Evolutionary conservation across 2,113 vertebrate species (phyloP).

Genomic region (Aleadryas rufinucha): DNA sequence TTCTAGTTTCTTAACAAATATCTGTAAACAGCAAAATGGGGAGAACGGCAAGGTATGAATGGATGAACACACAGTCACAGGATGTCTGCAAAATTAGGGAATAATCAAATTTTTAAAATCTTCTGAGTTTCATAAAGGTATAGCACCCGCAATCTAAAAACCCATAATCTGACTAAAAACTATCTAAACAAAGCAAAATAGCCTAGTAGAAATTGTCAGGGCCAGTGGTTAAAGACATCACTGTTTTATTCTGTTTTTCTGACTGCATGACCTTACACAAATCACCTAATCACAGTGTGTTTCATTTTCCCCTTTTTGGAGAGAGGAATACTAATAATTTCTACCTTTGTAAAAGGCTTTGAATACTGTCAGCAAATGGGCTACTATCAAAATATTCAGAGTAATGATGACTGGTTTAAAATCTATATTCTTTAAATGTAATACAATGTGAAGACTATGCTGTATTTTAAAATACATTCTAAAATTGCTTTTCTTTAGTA

Average conservation of each 20-base stretch:
- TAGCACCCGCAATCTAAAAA: not conserved
- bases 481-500: conserved; percentile 13
- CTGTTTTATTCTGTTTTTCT: not conserved
- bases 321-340: not conserved
- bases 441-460: not conserved
- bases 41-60: not conserved
- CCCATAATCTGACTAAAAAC: not conserved
- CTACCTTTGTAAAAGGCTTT: conserved; percentile 9
- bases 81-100: not conserved
- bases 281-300: not conserved
- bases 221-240: not conserved
- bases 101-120: not conserved
- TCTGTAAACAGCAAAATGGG: not conserved
- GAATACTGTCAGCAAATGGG: not conserved
- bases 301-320: not conserved
- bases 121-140: not conserved
- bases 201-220: not conserved
- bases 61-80: not conserved
- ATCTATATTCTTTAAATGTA: not conserved
- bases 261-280: not conserved
- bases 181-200: not conserved
- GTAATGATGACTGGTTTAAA: not conserved
- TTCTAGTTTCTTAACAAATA: not conserved
- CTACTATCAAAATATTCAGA: conserved; percentile 8
- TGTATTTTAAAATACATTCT: conserved; percentile 5